Conservation (phyloP, 2,888 invertebrate genomes). For the Netelia virgata region DNA sequence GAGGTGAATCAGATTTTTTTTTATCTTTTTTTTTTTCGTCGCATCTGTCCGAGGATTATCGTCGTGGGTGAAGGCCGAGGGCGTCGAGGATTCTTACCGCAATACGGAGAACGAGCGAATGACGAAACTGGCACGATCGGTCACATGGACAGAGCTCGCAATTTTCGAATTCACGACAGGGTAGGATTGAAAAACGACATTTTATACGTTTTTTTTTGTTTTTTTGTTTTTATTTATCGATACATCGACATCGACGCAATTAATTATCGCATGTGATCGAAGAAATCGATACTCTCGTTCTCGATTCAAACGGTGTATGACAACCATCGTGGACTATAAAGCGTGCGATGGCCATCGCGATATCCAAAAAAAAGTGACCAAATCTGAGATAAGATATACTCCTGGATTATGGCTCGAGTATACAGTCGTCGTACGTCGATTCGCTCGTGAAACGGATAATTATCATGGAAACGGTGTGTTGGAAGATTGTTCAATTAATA, state of each 20-base stretch:
- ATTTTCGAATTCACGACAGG: constrained; percentile 41
- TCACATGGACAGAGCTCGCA: constrained; percentile 51
- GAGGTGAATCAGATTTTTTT: constrained; percentile 13
- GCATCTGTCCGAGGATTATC: not conserved
- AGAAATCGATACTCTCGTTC: constrained; percentile 9
- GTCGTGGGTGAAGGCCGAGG: not conserved
- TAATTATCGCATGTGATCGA: constrained; percentile 25
- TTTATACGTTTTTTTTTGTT: constrained; percentile 20
- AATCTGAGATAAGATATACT: constrained; percentile 50
- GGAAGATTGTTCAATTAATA: not conserved
- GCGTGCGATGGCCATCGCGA: constrained; percentile 21
- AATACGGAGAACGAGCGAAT: not conserved
- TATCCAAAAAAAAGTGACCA: constrained; percentile 40
- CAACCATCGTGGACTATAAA: constrained; percentile 12
- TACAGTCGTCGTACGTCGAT: constrained; percentile 17
- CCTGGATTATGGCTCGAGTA: constrained; percentile 19
- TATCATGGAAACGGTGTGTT: constrained; percentile 28
- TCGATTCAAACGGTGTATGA: not conserved
- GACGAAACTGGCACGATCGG: constrained; percentile 19
- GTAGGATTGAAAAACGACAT: constrained; percentile 44
- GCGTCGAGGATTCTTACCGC: not conserved
- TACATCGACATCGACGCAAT: not conserved
- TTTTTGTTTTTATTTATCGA: constrained; percentile 24
- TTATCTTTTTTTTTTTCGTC: not conserved
- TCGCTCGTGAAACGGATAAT: constrained; percentile 12